Percentiles rank a stretch among this genome's conserved stretches.
phyloP scores from a whole-genome alignment of 2,888 invertebrate species.

The Lottia scabra region DNA sequence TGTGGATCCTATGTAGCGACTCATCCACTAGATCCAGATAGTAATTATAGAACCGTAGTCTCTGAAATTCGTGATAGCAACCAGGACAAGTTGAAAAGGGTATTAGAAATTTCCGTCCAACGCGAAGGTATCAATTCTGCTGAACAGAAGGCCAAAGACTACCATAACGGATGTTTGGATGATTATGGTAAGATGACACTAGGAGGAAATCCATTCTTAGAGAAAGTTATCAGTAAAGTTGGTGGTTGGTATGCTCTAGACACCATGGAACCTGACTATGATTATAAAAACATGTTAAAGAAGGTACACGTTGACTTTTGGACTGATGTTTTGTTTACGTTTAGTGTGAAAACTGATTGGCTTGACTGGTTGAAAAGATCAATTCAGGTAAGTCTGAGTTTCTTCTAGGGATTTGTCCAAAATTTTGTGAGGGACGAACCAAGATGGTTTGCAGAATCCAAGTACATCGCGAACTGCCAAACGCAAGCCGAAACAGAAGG shows the following conservation, averaged over 20 bases:
- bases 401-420: too few relatives aligned
- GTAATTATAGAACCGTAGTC: constrained; percentile 31
- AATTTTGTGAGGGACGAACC: too few relatives aligned
- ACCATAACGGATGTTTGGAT: constrained; percentile 74
- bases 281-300: constrained; percentile 41
- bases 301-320: constrained; percentile 54
- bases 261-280: constrained; percentile 32
- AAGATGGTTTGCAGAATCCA: too few relatives aligned
- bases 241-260: constrained; percentile 56
- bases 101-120: background rate
- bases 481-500: too few relatives aligned
- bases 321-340: constrained; percentile 53
- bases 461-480: too few relatives aligned
- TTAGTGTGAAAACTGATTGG: constrained; percentile 42
- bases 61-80: constrained; percentile 48
- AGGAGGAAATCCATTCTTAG: constrained; percentile 44
- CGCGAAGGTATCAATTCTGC: constrained; percentile 54
- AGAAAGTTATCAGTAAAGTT: constrained; percentile 41
- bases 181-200: constrained; percentile 47
- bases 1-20: constrained; percentile 72
- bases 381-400: constrained; percentile 40
- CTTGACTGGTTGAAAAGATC: constrained; percentile 36
- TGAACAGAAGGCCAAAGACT: constrained; percentile 74
- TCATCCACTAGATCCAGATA: constrained; percentile 44
- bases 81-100: constrained; percentile 44